Conservation (phyloP, 2,888 invertebrate species). For the Schrankia costaestrigalis region DNA sequence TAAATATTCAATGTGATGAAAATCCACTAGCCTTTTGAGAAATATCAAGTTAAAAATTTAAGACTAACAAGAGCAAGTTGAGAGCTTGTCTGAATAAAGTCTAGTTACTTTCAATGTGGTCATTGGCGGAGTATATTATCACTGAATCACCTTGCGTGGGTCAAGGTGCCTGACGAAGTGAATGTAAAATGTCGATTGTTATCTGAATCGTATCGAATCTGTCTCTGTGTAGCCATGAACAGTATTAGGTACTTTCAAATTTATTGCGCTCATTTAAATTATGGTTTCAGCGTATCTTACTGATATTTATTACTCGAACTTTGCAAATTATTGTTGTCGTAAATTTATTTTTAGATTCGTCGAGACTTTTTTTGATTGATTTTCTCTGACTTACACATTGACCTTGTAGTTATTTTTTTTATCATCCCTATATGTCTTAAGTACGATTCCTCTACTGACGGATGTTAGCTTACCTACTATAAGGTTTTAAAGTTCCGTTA, state of each 20-base stretch:
- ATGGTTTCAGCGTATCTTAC: slow-evolving; percentile 12
- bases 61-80: slow-evolving; percentile 16
- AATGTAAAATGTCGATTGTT: slow-evolving; percentile 68
- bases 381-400: too few relatives aligned
- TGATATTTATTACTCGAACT: slow-evolving; percentile 10
- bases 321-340: too few relatives aligned
- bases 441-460: too few relatives aligned
- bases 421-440: too few relatives aligned
- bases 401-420: too few relatives aligned
- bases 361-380: too few relatives aligned
- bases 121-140: slow-evolving; percentile 72
- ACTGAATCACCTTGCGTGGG: slow-evolving; percentile 76
- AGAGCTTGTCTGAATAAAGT: slow-evolving; percentile 52
- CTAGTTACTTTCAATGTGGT: slow-evolving; percentile 68
- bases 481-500: too few relatives aligned
- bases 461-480: too few relatives aligned
- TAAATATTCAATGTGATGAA: too few relatives aligned
- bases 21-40: too few relatives aligned
- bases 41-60: slow-evolving; percentile 16
- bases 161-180: slow-evolving; percentile 70
- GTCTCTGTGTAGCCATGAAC: slow-evolving; percentile 19
- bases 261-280: slow-evolving; percentile 11
- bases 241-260: slow-evolving; percentile 33
- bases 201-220: slow-evolving; percentile 46
- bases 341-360: too few relatives aligned